A percentile compares a stretch with the other conserved stretches of the same genome.
These are phyloP conservation scores for Sesia apiformis DNA, from an alignment of 2,888 invertebrate species.

Conservation along the genomic window DNA sequence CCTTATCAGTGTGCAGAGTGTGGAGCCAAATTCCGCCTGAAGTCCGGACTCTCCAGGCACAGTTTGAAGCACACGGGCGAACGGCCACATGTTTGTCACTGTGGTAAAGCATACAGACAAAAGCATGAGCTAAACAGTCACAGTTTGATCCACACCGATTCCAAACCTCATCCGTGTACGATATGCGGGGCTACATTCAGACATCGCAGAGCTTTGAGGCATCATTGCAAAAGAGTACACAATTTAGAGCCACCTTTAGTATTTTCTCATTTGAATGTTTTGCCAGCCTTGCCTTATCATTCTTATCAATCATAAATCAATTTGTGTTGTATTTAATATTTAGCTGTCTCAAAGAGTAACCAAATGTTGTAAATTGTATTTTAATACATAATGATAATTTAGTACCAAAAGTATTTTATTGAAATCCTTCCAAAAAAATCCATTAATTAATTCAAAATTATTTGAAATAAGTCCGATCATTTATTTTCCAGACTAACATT, in stretches of 20 bases:
- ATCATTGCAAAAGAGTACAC: slow-evolving; percentile 68
- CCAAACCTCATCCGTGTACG: slow-evolving; percentile 71
- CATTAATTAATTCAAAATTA: neutral
- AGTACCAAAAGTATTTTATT: neutral
- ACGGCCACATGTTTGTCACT: slow-evolving; percentile 75
- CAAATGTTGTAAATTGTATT: neutral
- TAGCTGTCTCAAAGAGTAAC: neutral
- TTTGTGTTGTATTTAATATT: no score
- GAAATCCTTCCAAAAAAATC: neutral
- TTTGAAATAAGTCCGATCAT: neutral
- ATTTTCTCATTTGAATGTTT: neutral
- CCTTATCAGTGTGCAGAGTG: slow-evolving; percentile 76
- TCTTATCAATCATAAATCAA: neutral
- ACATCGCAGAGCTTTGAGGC: slow-evolving; percentile 57
- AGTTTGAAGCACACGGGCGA: slow-evolving; percentile 76
- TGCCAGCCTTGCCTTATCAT: neutral
- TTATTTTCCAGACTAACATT: slow-evolving; percentile 21
- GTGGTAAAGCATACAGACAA: slow-evolving; percentile 73
- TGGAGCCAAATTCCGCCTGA: slow-evolving; percentile 74
- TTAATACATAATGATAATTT: neutral
- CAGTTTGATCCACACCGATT: slow-evolving; percentile 61
- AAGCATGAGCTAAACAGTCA: slow-evolving; percentile 76
- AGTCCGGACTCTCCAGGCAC: slow-evolving; percentile 73
- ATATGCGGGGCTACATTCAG: slow-evolving; percentile 73
- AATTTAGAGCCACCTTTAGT: slow-evolving; percentile 3